A percentile compares a stretch with the other conserved stretches of the same genome.
Evolutionary conservation across 2,113 vertebrate species (phyloP).

Genomic region (Nansenia antarctica): DNA sequence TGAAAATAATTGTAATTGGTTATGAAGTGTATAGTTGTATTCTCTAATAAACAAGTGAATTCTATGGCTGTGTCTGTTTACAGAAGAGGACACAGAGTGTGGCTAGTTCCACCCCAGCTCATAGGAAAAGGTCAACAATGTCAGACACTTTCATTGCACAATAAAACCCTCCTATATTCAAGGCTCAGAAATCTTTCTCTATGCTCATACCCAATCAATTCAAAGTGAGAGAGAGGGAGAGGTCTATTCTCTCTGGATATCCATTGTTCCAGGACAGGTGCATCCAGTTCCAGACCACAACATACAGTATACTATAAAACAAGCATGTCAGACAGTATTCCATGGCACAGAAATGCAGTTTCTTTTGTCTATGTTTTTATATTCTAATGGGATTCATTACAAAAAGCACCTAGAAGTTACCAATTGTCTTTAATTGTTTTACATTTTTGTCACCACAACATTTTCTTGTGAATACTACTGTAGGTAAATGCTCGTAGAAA

Average conservation of each 20-base stretch:
- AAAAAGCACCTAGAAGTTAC: too few relatives aligned
- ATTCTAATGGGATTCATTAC: too few relatives aligned
- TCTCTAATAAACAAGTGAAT: neutral
- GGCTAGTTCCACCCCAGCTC: neutral
- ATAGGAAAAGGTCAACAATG: neutral
- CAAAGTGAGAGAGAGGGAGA: neutral
- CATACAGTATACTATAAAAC: too few relatives aligned
- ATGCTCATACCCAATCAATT: neutral
- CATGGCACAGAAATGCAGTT: too few relatives aligned
- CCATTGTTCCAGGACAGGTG: neutral
- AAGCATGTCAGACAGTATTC: too few relatives aligned
- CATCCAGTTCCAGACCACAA: too few relatives aligned
- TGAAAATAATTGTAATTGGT: constrained; percentile 36
- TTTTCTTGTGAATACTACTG: neutral
- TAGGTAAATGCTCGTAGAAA: neutral
- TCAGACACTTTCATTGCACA: constrained; percentile 6
- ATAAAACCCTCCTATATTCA: neutral
- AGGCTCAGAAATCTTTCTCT: neutral
- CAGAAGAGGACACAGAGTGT: neutral
- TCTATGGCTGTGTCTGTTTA: neutral
- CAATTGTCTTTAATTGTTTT: too few relatives aligned
- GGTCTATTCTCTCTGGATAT: neutral
- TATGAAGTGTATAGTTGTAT: constrained; percentile 16
- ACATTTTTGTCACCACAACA: too few relatives aligned
- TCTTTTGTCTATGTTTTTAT: too few relatives aligned